A percentile compares a stretch with the other conserved stretches of the same genome.
Conservation (phyloP, 1,140 invertebrate genomes). For the Bombus confusus region DNA sequence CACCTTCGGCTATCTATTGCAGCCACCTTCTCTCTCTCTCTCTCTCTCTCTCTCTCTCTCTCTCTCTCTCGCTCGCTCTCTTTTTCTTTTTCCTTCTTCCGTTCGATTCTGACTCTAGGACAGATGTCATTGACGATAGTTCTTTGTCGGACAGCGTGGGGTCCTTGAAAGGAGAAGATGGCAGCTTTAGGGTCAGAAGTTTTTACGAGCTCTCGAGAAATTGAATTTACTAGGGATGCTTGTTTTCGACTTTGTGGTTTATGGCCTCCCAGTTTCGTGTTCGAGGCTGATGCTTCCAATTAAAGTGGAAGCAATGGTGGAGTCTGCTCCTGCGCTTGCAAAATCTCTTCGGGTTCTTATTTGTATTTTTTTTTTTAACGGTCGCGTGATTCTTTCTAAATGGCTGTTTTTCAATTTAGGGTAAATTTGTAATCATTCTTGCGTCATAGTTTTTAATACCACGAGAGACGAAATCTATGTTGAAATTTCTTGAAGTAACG, state of each 20-base stretch:
- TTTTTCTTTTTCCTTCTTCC: not conserved
- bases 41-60: not conserved
- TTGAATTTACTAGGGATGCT: not conserved
- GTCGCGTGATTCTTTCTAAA: not conserved
- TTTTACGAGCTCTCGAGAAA: constrained; percentile 15
- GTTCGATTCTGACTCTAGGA: not conserved
- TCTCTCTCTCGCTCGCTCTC: not conserved
- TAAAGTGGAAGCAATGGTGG: not conserved
- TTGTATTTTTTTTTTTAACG: not conserved
- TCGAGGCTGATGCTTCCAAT: not conserved
- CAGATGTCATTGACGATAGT: not conserved
- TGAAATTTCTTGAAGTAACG: not conserved
- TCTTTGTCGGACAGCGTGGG: no score
- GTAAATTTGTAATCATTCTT: not conserved
- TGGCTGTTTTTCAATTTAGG: no score
- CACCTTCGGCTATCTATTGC: not conserved
- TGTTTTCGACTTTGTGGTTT: not conserved
- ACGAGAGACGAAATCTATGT: not conserved
- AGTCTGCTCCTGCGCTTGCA: not conserved
- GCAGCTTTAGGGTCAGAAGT: not conserved
- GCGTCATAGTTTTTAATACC: not conserved
- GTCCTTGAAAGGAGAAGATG: not conserved
- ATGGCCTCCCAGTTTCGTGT: not conserved
- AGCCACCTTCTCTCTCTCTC: not conserved
- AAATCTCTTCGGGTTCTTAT: not conserved